Evolutionary conservation across 2,113 vertebrate genomes (phyloP), one percentile per base, ranked within the genome.

Genomic region (Chloroceryle aenea): DNA sequence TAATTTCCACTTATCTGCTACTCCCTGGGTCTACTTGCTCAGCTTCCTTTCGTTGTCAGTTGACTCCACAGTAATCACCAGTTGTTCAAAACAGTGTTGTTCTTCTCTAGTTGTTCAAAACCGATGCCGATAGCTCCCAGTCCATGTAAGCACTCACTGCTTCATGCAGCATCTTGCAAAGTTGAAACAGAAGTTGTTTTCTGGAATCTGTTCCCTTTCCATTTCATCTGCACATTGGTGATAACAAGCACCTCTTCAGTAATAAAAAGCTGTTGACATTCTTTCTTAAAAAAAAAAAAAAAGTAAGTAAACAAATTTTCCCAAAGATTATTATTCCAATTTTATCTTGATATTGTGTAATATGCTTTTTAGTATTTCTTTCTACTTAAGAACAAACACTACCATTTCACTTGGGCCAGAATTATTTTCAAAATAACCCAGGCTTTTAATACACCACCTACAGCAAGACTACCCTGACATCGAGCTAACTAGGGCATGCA

Each of bases 131-230:
- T 12, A 71, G n/a, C 11, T 87, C 42, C 30, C 47, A 90, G 58
- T 32, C 30, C 36, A 48, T 2, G 0, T 10, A 32, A 21, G 58
- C 76, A 96, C 97, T 97, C 86, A 97, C 97, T 90, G 58, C 30
- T 75, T 95, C 72, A 71, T 34, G 77, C 61, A 95, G 89, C 81
- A 71, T 81, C 75, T 89, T 81, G 74, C 56, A 94, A 92, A 27
- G 85, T 4, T 96, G 79, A 87, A 96, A 90, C 10, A 55, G 47
- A 92, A 91, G 64, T 9, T 43, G 29, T 71, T 94, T 91, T 76
- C 84, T 36, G 53, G 67, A 89, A 78, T 76, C 21, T 50, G 61
- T 53, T 82, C 53, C 66, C 61, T 79, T 91, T 91, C 95, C 97
- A 95, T 95, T 91, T 85, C 93, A 87, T 3, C 23, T 71, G 30